Evolutionary conservation across 1,140 invertebrate species (phyloP).

Genomic region (Thereuonema tuberculata): DNA sequence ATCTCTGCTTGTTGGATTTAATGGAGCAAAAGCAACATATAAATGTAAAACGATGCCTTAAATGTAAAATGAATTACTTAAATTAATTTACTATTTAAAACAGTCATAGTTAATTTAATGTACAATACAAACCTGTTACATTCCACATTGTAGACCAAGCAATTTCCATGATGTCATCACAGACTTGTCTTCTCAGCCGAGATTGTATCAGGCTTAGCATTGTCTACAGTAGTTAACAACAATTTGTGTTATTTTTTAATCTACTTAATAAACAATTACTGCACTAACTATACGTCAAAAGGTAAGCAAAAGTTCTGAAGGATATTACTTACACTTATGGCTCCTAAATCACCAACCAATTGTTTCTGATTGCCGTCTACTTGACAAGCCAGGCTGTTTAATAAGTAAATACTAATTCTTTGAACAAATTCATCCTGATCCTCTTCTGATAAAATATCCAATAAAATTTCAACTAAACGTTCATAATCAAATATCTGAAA

Average conservation of each 20-base stretch:
- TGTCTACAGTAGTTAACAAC: conserved; percentile 33
- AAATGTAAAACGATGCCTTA: not conserved
- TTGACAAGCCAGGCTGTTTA: conserved; percentile 91
- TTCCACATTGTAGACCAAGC: conserved; percentile 96
- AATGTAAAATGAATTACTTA: not conserved
- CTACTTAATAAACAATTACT: not conserved
- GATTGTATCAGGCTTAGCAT: conserved; percentile 73
- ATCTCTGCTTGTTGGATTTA: too few species aligned
- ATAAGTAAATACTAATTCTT: conserved; percentile 81
- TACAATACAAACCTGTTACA: conserved; percentile 63
- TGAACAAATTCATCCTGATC: conserved; percentile 83
- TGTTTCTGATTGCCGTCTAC: conserved; percentile 84
- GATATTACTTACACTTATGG: conserved; percentile 55
- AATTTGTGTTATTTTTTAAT: too few species aligned
- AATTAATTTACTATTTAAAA: not conserved
- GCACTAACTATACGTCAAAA: conserved; percentile 2
- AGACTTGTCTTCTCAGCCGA: conserved; percentile 51
- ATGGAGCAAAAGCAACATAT: too few species aligned
- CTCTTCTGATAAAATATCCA: conserved; percentile 64
- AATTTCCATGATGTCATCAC: conserved; percentile 91
- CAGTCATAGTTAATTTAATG: not conserved
- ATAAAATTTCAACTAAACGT: conserved; percentile 64
- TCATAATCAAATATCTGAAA: conserved; percentile 79
- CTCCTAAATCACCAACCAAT: conserved; percentile 74
- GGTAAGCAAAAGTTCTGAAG: too few species aligned